Evolutionary conservation across 2,797 vertebrate genomes (phyloP), one percentile per base, ranked within the genome.

Genomic region (Hyperoplus lanceolatus): DNA sequence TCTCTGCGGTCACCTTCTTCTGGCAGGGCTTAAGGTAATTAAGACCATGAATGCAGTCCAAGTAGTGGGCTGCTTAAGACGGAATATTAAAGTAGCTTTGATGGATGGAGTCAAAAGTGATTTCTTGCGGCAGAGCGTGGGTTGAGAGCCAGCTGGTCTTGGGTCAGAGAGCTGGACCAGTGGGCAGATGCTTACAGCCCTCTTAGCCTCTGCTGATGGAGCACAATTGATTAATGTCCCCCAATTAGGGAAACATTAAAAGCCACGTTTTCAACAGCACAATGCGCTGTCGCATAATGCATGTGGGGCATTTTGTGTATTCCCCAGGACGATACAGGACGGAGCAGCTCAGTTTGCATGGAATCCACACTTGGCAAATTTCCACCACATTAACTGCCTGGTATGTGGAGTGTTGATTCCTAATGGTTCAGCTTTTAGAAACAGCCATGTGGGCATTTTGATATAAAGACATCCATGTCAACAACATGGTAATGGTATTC

Each of bases 51-150:
- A 85, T 70, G 75, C 81, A 63, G 87, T 89, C 86, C 90, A 90
- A 89, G 88, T 79, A 66, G 91, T 88, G 84, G 92, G 86, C 88
- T 82, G 90, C 90, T 90, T 89, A 87, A 87, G 91, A 93, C 87
- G 75, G 90, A 94, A 93, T 94, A 93, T 95, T 96, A 96, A 94
- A 95, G 94, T 89, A 89, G 91, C 94, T 93, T 89, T 95, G 95
- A 96, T 94, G 92, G 94, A 96, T 94, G 92, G 92, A 94, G 93
- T 96, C 94, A 95, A 94, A 95, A 94, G 95, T 92, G 93, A 95
- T 95, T 96, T 95, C 92, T 95, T 89, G 84, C 91, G 88, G 93
- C 90, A 88, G 89, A 91, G 89, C 87, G 90, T 89, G 92, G 93
- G 93, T 94, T 92, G 93, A 75, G 80, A 83, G 92, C 90, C 95